These are phyloP conservation scores for Bombus cullumanus DNA, from an alignment of 1,140 invertebrate species.

Conservation along the genomic window DNA sequence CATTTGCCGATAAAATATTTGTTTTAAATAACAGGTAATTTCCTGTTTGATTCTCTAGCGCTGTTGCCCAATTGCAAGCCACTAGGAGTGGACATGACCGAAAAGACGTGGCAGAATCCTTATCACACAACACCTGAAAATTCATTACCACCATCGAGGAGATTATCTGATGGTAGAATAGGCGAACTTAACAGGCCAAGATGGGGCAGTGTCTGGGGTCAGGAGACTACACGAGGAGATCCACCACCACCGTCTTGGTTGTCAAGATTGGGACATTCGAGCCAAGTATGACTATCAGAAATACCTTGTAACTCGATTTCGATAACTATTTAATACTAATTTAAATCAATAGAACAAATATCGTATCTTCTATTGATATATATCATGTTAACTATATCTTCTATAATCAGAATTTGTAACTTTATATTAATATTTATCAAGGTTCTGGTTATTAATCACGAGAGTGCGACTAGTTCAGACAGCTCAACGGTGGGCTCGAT, in stretches of 20 bases:
- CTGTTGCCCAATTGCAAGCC: conserved; percentile 43
- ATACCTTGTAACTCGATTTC: neutral
- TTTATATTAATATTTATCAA: conserved; percentile 42
- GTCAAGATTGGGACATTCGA: conserved; percentile 75
- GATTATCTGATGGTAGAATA: conserved; percentile 73
- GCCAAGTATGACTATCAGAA: conserved; percentile 68
- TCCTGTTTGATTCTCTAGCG: neutral
- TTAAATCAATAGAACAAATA: neutral
- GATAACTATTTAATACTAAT: neutral
- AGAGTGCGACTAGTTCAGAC: conserved; percentile 77
- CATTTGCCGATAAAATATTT: neutral
- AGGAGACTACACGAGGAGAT: conserved; percentile 77
- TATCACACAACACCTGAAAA: conserved; percentile 72
- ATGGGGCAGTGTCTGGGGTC: conserved; percentile 89
- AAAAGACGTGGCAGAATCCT: conserved; percentile 77
- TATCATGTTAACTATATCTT: neutral
- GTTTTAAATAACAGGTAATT: too few species aligned
- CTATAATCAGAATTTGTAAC: neutral
- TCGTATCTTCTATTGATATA: neutral
- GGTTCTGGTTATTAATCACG: conserved; percentile 80
- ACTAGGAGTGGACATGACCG: conserved; percentile 59
- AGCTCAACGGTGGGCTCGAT: conserved; percentile 75
- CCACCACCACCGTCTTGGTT: conserved; percentile 85
- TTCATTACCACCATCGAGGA: conserved; percentile 74
- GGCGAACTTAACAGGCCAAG: conserved; percentile 86